Percentiles rank a stretch among this genome's conserved stretches.
Conservation (phyloP, 2,113 vertebrate species). For the Pseudopodoces humilis region DNA sequence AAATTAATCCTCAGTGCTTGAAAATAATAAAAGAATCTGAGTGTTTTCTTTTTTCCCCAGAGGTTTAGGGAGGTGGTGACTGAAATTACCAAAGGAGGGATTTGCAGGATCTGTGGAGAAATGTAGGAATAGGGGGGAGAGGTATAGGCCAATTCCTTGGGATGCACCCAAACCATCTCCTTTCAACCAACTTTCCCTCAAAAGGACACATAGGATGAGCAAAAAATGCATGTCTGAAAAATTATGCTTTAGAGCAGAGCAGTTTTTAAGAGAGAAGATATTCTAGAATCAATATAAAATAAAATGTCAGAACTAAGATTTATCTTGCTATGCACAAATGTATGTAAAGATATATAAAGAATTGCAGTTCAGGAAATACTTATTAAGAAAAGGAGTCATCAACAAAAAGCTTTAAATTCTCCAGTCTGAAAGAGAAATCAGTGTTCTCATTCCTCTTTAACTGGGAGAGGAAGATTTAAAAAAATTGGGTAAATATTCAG, state of each 20-base stretch:
- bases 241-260: background rate
- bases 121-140: background rate
- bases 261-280: background rate
- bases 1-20: background rate
- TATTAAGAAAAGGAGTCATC: background rate
- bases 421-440: background rate
- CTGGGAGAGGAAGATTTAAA: background rate
- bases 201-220: accelerated
- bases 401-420: background rate
- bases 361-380: background rate
- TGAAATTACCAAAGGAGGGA: background rate
- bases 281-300: background rate
- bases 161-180: background rate
- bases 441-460: background rate
- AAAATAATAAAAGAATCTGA: accelerated
- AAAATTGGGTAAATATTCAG: background rate
- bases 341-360: background rate
- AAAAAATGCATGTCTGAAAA: background rate
- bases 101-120: background rate
- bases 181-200: background rate
- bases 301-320: background rate
- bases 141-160: background rate
- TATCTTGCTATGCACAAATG: background rate
- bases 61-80: background rate
- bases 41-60: background rate